Evolutionary conservation across 2,113 vertebrate genomes (phyloP).

Genomic region (Dermatemys mawii): DNA sequence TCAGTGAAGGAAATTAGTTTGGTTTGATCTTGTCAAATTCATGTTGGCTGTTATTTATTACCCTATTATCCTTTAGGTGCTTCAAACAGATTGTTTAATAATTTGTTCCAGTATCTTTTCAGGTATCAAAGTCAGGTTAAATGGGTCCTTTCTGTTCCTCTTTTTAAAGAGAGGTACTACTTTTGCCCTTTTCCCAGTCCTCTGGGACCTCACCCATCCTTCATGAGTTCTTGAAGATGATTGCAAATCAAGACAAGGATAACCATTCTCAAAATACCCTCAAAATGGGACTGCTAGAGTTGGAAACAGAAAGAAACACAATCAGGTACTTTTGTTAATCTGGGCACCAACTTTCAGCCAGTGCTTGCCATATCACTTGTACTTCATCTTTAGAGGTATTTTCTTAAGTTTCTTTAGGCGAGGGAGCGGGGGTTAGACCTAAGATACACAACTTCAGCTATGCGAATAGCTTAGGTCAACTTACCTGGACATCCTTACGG

Average conservation of each 20-base stretch:
- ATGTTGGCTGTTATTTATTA: background rate
- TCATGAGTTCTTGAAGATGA: background rate
- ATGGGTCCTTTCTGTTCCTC: background rate
- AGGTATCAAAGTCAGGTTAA: background rate
- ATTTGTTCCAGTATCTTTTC: background rate
- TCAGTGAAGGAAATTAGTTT: background rate
- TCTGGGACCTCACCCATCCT: background rate
- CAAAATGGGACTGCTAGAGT: background rate
- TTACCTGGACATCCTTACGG: no score
- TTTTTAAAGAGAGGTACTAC: background rate
- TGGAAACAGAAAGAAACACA: background rate
- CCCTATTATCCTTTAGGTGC: background rate
- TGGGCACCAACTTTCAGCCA: background rate
- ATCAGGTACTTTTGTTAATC: background rate
- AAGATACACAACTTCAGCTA: no score
- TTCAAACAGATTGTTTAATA: background rate
- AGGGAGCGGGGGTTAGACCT: no score
- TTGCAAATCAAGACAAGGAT: background rate
- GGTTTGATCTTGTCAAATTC: background rate
- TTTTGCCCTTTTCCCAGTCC: background rate
- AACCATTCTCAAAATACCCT: background rate
- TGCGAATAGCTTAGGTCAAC: no score
- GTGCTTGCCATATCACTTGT: background rate
- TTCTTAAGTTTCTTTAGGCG: slow-evolving; percentile 25
- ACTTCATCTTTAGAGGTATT: background rate